These are phyloP conservation scores for Diaprepes abbreviatus DNA, from an alignment of 2,888 invertebrate genomes.

Conservation along the genomic window DNA sequence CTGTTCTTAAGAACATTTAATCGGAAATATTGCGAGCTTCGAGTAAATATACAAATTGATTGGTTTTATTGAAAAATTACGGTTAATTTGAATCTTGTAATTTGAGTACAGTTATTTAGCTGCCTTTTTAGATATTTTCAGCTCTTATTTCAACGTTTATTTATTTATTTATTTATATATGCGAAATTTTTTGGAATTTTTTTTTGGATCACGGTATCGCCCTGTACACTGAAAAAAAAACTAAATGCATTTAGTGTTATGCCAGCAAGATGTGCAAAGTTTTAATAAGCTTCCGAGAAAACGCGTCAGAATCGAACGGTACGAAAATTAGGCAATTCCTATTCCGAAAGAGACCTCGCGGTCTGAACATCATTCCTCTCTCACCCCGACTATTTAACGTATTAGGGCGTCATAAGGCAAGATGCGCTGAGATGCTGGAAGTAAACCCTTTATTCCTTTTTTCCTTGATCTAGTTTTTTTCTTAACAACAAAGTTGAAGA, in stretches of 20 bases:
- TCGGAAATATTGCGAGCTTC: not conserved
- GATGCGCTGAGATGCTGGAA: conserved; percentile 26
- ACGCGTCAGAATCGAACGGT: conserved; percentile 42
- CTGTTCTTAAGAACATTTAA: conserved; percentile 3
- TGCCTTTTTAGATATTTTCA: too few species aligned
- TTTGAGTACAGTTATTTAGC: too few species aligned
- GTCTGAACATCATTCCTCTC: conserved; percentile 40
- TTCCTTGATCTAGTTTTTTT: not conserved
- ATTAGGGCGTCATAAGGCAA: conserved; percentile 40
- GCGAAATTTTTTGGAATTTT: too few species aligned
- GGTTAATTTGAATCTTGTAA: not conserved
- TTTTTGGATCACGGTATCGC: not conserved
- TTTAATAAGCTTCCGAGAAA: conserved; percentile 37
- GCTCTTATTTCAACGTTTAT: too few species aligned
- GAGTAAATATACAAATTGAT: conserved; percentile 5
- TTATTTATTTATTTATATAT: too few species aligned
- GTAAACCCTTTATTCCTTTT: not conserved
- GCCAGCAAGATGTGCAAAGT: conserved; percentile 40
- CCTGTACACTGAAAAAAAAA: conserved; percentile 15
- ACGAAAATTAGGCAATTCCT: conserved; percentile 46
- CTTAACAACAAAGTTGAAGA: too few species aligned
- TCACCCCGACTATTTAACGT: conserved; percentile 45
- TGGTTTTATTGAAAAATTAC: not conserved
- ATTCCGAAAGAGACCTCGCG: conserved; percentile 37
- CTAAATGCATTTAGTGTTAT: conserved; percentile 16